These are phyloP conservation scores for Eulemur coronatus DNA, from an alignment of 2,797 vertebrate species.

Conservation along the genomic window DNA sequence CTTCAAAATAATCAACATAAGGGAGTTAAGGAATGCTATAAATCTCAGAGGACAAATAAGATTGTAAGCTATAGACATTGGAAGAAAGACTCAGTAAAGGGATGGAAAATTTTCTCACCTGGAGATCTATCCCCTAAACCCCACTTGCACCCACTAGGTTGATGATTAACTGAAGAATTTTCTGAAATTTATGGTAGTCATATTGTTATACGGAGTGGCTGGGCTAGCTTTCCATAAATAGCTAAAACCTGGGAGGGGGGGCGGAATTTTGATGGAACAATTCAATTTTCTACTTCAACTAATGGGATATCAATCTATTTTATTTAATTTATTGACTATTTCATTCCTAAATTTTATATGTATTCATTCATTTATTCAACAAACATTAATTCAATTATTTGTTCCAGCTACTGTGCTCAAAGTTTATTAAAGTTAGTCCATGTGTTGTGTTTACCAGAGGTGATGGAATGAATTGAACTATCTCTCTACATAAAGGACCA, in stretches of 20 bases:
- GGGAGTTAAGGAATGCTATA: neutral
- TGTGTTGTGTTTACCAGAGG: neutral
- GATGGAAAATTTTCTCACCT: neutral
- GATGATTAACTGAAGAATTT: neutral
- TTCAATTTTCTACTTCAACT: neutral
- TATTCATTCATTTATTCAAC: neutral
- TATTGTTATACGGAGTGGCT: neutral
- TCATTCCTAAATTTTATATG: neutral
- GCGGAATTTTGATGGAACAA: neutral
- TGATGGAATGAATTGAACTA: neutral
- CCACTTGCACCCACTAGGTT: neutral
- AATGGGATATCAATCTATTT: neutral
- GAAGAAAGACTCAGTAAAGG: neutral
- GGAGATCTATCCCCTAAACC: neutral
- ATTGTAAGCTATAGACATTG: neutral
- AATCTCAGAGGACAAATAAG: neutral
- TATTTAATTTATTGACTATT: neutral
- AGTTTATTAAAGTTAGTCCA: neutral
- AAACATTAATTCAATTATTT: neutral
- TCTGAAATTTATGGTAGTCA: neutral
- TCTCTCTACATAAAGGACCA: neutral
- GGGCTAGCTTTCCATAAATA: neutral
- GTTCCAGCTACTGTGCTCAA: neutral
- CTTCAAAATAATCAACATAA: neutral
- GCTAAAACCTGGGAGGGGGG: neutral